Conservation (phyloP, 2,797 vertebrate genomes). For the Chaunax sp. region DNA sequence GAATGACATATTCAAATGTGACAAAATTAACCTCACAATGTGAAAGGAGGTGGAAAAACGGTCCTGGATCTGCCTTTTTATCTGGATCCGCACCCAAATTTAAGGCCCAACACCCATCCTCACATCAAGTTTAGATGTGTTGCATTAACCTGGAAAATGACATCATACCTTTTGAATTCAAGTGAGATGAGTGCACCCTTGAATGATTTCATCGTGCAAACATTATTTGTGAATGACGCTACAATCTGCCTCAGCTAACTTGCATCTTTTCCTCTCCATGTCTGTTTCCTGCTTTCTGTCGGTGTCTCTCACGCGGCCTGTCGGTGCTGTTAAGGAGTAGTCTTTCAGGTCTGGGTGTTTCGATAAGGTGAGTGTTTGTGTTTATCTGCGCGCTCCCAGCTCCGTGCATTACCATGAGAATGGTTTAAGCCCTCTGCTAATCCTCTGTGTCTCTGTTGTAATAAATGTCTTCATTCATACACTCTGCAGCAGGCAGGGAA, state of each 20-base stretch:
- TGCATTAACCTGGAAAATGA: slow-evolving; percentile 27
- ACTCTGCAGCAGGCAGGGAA: slow-evolving; percentile 83
- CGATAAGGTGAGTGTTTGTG: slow-evolving; percentile 94
- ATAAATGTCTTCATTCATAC: slow-evolving; percentile 98
- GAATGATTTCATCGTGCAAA: slow-evolving; percentile 48
- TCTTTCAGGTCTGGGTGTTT: slow-evolving; percentile 90
- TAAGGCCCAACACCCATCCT: too few relatives aligned
- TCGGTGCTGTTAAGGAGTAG: slow-evolving; percentile 89
- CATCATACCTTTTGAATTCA: slow-evolving; percentile 42
- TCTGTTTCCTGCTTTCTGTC: slow-evolving; percentile 43
- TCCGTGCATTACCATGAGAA: slow-evolving; percentile 96
- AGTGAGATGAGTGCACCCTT: slow-evolving; percentile 22
- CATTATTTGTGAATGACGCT: slow-evolving; percentile 33
- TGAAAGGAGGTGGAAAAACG: too few relatives aligned
- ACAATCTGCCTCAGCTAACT: slow-evolving; percentile 49
- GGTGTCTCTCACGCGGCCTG: slow-evolving; percentile 61
- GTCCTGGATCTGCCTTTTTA: too few relatives aligned
- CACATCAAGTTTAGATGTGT: too few relatives aligned
- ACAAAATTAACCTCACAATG: too few relatives aligned
- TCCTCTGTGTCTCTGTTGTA: slow-evolving; percentile 92
- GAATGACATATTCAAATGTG: too few relatives aligned
- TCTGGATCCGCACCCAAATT: too few relatives aligned
- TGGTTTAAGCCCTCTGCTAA: slow-evolving; percentile 96
- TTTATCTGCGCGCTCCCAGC: slow-evolving; percentile 94
- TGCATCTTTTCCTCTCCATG: slow-evolving; percentile 28